phyloP scores from a whole-genome alignment of 2,888 invertebrate species.

The Nymphalis polychloros region DNA sequence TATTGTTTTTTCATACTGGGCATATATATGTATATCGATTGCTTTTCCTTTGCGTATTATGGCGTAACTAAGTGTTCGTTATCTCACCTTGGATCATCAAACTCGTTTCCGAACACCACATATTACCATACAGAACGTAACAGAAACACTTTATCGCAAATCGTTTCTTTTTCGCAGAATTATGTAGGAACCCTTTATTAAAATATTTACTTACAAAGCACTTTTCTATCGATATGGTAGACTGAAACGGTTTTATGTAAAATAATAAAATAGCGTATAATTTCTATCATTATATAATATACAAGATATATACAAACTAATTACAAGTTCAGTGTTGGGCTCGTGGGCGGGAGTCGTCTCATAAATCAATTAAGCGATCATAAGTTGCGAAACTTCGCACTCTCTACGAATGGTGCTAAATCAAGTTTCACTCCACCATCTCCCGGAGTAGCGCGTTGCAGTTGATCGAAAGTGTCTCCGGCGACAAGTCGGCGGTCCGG shows the following conservation, averaged over 20 bases:
- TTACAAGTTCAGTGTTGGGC: conserved; percentile 2
- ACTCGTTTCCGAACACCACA: conserved; percentile 33
- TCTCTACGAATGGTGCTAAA: conserved; percentile 10
- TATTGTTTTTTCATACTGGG: conserved; percentile 20
- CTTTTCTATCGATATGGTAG: background rate
- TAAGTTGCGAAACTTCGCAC: conserved; percentile 15
- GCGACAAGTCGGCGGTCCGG: background rate
- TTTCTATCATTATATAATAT: background rate
- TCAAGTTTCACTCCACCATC: conserved; percentile 11
- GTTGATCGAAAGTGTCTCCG: conserved; percentile 10
- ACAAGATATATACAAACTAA: background rate
- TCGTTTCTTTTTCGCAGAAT: conserved; percentile 31
- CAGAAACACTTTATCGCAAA: conserved; percentile 26
- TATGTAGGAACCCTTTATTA: conserved; percentile 25
- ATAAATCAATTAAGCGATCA: conserved; percentile 20
- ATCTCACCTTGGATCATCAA: conserved; percentile 31
- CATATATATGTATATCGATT: conserved; percentile 20
- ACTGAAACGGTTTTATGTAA: background rate
- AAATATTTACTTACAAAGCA: conserved; percentile 7
- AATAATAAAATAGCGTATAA: background rate
- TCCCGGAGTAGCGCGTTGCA: conserved; percentile 3
- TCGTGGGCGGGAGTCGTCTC: conserved; percentile 9
- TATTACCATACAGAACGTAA: conserved; percentile 35
- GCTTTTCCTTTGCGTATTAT: conserved; percentile 31
- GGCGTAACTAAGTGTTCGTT: conserved; percentile 36